Conservation (phyloP, 1,140 invertebrate genomes). For the Cardiocondyla obscurior region DNA sequence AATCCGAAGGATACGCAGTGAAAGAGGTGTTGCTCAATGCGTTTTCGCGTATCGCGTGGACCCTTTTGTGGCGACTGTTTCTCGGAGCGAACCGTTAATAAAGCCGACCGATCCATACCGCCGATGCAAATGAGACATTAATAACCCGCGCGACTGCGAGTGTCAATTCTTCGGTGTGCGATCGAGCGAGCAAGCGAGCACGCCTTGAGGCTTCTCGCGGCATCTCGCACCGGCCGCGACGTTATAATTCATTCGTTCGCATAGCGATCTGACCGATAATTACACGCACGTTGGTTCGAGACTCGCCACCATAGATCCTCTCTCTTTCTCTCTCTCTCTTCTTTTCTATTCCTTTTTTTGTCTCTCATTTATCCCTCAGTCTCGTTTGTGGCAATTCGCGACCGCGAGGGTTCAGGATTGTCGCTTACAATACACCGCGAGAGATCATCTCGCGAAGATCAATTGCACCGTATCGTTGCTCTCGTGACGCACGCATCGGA, state of each 20-base stretch:
- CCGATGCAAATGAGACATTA: conserved; percentile 72
- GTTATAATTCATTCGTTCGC: conserved; percentile 72
- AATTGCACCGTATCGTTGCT: not conserved
- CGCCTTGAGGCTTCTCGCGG: conserved; percentile 61
- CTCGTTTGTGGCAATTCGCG: not conserved
- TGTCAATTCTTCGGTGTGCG: conserved; percentile 61
- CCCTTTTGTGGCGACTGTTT: not conserved
- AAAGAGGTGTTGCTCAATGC: not conserved
- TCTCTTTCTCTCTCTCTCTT: not conserved
- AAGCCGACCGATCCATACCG: conserved; percentile 60
- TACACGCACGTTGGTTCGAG: conserved; percentile 51
- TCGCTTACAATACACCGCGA: conserved; percentile 12
- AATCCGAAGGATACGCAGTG: not conserved
- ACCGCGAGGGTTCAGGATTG: not conserved
- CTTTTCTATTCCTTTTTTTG: conserved; percentile 49
- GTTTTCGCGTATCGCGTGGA: not conserved
- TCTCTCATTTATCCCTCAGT: conserved; percentile 21
- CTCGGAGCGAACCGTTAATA: conserved; percentile 50
- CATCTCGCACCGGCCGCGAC: conserved; percentile 45
- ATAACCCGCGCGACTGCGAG: conserved; percentile 61
- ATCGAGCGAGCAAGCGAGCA: conserved; percentile 40
- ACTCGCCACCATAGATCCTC: conserved; percentile 62
- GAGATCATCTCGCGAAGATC: conserved; percentile 15
- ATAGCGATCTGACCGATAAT: conserved; percentile 71
- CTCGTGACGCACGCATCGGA: not conserved